Evolutionary conservation across 2,888 invertebrate genomes (phyloP).

Genomic region (Xestia xanthographa): DNA sequence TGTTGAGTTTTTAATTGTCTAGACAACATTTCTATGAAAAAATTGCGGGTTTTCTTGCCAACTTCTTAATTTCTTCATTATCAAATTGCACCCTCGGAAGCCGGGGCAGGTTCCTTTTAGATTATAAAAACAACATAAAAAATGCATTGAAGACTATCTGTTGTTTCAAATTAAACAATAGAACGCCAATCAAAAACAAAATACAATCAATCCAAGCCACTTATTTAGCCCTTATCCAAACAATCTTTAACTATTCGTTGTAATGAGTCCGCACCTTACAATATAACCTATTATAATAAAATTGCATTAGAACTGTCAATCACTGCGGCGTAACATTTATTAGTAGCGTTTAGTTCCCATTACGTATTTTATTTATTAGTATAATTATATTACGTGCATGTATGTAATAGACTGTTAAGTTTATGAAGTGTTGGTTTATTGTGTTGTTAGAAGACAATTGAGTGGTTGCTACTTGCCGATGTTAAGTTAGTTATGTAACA

Average conservation of each 20-base stretch:
- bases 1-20: too few species aligned
- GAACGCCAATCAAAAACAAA: slow-evolving; percentile 38
- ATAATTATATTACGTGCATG: slow-evolving; percentile 60
- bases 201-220: slow-evolving; percentile 14
- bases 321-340: slow-evolving; percentile 47
- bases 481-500: slow-evolving; percentile 37
- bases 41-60: too few species aligned
- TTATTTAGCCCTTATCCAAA: slow-evolving; percentile 44
- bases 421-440: slow-evolving; percentile 43
- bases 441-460: slow-evolving; percentile 45
- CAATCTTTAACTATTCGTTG: slow-evolving; percentile 45
- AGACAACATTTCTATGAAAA: too few species aligned
- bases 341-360: slow-evolving; percentile 44
- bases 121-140: too few species aligned
- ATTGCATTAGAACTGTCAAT: slow-evolving; percentile 57
- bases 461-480: neutral
- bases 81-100: too few species aligned
- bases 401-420: slow-evolving; percentile 40
- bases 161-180: neutral
- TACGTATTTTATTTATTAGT: slow-evolving; percentile 61
- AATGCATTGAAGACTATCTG: too few species aligned
- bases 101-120: too few species aligned
- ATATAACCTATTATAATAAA: slow-evolving; percentile 42
- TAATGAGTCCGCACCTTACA: slow-evolving; percentile 55
- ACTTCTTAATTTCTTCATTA: too few species aligned